Evolutionary conservation across 2,797 vertebrate species (phyloP).

Genomic region (Gymnoscopelus braueri): DNA sequence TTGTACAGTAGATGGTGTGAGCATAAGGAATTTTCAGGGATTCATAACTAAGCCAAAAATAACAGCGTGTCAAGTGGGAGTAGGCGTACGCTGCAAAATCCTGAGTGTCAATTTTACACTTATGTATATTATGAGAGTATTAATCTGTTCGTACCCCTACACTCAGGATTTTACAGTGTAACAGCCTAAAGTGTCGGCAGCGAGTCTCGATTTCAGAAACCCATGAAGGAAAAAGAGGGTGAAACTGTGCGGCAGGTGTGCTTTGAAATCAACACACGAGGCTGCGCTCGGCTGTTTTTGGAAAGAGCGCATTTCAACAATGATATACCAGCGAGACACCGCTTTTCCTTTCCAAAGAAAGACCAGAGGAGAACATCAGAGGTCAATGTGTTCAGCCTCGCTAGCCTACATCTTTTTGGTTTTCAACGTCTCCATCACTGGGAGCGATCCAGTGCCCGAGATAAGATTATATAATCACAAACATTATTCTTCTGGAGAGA

Average conservation of each 20-base stretch:
- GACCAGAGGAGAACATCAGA: constrained; percentile 62
- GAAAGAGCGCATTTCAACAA: constrained; percentile 45
- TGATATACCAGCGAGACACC: constrained; percentile 61
- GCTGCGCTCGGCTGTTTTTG: constrained; percentile 57
- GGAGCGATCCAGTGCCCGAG: constrained; percentile 67
- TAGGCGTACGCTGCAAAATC: too few species aligned
- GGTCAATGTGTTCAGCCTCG: constrained; percentile 66
- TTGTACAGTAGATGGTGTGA: constrained; percentile 12
- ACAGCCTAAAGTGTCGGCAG: constrained; percentile 44
- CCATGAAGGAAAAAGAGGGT: constrained; percentile 20
- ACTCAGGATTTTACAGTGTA: constrained; percentile 8
- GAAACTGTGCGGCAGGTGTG: constrained; percentile 49
- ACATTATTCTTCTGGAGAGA: constrained; percentile 73
- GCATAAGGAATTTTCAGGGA: constrained; percentile 25
- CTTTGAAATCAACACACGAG: constrained; percentile 66
- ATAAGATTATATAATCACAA: constrained; percentile 79
- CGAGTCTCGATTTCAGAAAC: constrained; percentile 54
- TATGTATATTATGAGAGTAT: too few species aligned
- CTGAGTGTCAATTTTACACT: too few species aligned
- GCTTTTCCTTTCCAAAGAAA: constrained; percentile 65
- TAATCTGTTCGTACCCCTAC: too few species aligned
- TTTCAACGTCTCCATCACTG: constrained; percentile 74
- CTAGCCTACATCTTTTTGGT: constrained; percentile 60
- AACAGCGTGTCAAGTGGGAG: background rate
- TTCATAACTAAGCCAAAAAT: constrained; percentile 47